Percentiles rank a stretch among this genome's conserved stretches.
Evolutionary conservation across 2,113 vertebrate genomes (phyloP).

Genomic region (Sphaerodactylus townsendi): DNA sequence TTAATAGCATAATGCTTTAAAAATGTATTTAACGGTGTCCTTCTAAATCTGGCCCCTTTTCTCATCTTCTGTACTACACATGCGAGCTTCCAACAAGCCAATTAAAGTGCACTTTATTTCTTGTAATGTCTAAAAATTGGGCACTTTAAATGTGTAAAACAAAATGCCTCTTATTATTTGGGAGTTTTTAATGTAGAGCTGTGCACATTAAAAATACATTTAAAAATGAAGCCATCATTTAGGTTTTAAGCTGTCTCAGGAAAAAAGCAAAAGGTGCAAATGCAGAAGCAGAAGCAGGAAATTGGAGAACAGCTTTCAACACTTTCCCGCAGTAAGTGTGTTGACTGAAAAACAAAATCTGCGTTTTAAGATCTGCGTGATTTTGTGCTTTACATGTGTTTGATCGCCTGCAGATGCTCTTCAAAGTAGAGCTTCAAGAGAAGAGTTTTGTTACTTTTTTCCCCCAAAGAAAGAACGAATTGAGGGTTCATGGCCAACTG

Average conservation of each 20-base stretch:
- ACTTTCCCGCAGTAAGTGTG: neutral
- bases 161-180: slow-evolving; percentile 45
- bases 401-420: slow-evolving; percentile 4
- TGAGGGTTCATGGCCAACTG: neutral
- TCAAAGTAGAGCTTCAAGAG: neutral
- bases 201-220: slow-evolving; percentile 35
- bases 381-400: slow-evolving; percentile 18
- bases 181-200: slow-evolving; percentile 55
- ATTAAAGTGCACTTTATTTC: slow-evolving; percentile 47
- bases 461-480: neutral
- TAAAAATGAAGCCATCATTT: slow-evolving; percentile 37
- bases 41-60: slow-evolving; percentile 19
- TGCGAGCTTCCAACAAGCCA: slow-evolving; percentile 47
- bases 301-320: slow-evolving; percentile 6
- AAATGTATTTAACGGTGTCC: slow-evolving; percentile 3
- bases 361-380: slow-evolving; percentile 26
- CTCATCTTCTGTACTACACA: slow-evolving; percentile 17
- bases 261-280: slow-evolving; percentile 33
- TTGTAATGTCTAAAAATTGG: slow-evolving; percentile 49
- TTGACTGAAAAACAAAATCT: slow-evolving; percentile 14
- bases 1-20: slow-evolving; percentile 32
- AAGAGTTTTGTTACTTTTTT: neutral
- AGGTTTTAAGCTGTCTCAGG: slow-evolving; percentile 42
- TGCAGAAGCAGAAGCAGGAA: slow-evolving; percentile 4
- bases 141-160: slow-evolving; percentile 28